These are phyloP conservation scores for Eurytoma adleriae DNA, from an alignment of 2,888 invertebrate species.

Conservation along the genomic window DNA sequence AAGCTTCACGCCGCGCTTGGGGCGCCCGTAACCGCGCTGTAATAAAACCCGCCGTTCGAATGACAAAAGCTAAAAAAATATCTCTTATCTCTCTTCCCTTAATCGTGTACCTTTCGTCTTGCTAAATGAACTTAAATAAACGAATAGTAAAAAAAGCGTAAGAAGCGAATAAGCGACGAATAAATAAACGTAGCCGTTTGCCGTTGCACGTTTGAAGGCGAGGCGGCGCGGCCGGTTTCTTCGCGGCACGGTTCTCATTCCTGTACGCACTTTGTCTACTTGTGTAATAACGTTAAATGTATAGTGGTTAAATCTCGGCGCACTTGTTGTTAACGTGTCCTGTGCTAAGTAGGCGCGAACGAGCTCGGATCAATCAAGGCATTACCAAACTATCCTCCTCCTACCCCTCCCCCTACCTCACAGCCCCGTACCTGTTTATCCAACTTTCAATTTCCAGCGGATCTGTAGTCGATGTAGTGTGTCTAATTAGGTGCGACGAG, in stretches of 20 bases:
- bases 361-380: slow-evolving; percentile 55
- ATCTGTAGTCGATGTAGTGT: slow-evolving; percentile 22
- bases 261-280: slow-evolving; percentile 35
- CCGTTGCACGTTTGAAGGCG: slow-evolving; percentile 29
- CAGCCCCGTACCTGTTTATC: neutral
- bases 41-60: no score
- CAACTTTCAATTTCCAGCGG: neutral
- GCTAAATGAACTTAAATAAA: no score
- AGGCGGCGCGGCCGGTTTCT: slow-evolving; percentile 31
- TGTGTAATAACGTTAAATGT: neutral
- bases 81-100: neutral
- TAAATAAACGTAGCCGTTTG: slow-evolving; percentile 28
- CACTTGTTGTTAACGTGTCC: neutral
- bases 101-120: slow-evolving; percentile 1
- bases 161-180: no score
- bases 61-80: no score
- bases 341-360: slow-evolving; percentile 1
- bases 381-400: no score
- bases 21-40: no score
- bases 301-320: neutral
- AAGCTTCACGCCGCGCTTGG: no score
- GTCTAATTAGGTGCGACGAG: neutral
- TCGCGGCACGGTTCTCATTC: slow-evolving; percentile 51
- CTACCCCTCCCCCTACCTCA: neutral
- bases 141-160: neutral